Evolutionary conservation across 2,888 invertebrate genomes (phyloP).

Genomic region (Diplazon laetatorius): DNA sequence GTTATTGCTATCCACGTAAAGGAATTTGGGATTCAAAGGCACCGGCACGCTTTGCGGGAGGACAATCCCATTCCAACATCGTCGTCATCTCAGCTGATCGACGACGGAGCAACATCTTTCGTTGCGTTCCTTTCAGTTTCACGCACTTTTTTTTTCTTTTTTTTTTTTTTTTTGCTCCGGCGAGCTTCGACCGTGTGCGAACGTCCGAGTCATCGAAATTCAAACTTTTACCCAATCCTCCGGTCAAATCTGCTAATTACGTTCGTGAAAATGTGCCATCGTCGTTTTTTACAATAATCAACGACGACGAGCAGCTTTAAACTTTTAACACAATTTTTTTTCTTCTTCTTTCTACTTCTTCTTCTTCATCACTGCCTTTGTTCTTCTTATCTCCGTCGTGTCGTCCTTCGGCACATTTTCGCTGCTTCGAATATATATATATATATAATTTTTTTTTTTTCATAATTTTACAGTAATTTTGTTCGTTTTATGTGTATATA

Average conservation of each 20-base stretch:
- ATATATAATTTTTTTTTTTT: no score
- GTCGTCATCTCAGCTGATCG: no score
- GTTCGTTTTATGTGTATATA: background rate
- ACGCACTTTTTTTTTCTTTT: slow-evolving; percentile 55
- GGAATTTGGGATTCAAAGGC: slow-evolving; percentile 70
- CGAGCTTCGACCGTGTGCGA: slow-evolving; percentile 38
- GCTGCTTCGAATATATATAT: background rate
- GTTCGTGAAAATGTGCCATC: slow-evolving; percentile 4
- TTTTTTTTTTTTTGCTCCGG: no score
- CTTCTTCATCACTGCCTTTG: no score
- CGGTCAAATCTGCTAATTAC: no score
- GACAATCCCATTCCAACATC: slow-evolving; percentile 55
- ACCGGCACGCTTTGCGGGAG: slow-evolving; percentile 70
- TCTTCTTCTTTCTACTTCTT: slow-evolving; percentile 5
- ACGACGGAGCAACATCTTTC: no score
- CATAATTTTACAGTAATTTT: slow-evolving; percentile 17
- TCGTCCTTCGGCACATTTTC: slow-evolving; percentile 1
- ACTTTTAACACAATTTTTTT: background rate
- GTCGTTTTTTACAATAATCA: background rate
- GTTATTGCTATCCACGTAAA: slow-evolving; percentile 68
- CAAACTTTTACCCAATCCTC: slow-evolving; percentile 4
- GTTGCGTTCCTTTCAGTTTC: slow-evolving; percentile 61
- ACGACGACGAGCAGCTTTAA: background rate
- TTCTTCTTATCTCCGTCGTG: no score
- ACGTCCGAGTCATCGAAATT: slow-evolving; percentile 10